Conservation (phyloP, 1,140 invertebrate species). For the Halyomorpha halys region DNA sequence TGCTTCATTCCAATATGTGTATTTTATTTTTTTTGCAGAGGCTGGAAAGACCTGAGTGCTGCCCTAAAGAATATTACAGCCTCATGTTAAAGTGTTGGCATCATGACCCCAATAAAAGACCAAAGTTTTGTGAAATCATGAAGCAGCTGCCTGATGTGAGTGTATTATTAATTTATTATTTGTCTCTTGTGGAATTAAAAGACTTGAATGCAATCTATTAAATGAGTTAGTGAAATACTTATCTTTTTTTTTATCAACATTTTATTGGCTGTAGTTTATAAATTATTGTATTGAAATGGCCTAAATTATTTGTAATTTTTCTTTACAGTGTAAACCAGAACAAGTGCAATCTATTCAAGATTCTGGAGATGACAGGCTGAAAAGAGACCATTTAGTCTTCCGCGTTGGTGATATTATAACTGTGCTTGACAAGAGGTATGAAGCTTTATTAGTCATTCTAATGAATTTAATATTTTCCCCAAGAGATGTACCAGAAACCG, state of each 20-base stretch:
- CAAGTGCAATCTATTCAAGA: conserved; percentile 71
- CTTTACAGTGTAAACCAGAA: conserved; percentile 63
- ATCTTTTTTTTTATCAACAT: neutral
- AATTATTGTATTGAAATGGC: neutral
- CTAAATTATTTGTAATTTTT: conserved; percentile 9
- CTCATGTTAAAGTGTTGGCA: conserved; percentile 94
- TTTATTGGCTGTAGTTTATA: neutral
- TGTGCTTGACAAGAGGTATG: conserved; percentile 80
- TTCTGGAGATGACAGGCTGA: conserved; percentile 36
- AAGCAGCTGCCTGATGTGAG: conserved; percentile 62
- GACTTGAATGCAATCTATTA: too few species aligned
- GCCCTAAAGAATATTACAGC: conserved; percentile 84
- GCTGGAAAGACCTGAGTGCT: conserved; percentile 86
- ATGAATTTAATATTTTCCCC: too few species aligned
- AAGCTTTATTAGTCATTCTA: neutral
- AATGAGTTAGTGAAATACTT: neutral
- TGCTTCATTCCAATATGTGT: neutral
- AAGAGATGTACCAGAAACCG: too few species aligned
- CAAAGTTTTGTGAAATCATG: conserved; percentile 80
- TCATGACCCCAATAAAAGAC: conserved; percentile 78
- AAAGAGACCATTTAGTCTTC: conserved; percentile 66
- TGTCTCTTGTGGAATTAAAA: too few species aligned
- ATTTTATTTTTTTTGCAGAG: conserved; percentile 43
- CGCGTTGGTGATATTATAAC: conserved; percentile 83
- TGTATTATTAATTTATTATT: conserved; percentile 13